These are phyloP conservation scores for Morone chrysops DNA, from an alignment of 2,113 vertebrate species.

Conservation along the genomic window DNA sequence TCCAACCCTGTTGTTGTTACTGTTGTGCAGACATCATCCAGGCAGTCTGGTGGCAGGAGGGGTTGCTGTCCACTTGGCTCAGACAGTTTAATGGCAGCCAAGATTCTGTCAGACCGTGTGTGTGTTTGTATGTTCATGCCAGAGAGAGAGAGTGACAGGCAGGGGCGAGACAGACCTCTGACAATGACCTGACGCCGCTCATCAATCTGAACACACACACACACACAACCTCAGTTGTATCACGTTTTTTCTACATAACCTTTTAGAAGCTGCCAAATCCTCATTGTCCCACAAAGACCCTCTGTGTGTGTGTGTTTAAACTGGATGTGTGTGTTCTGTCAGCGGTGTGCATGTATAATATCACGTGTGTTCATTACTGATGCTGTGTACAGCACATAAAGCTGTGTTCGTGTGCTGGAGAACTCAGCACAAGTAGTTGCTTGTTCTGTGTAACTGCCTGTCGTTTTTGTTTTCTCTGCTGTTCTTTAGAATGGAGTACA, in stretches of 20 bases:
- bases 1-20: not conserved
- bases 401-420: not conserved
- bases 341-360: not conserved
- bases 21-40: slow-evolving; percentile 6
- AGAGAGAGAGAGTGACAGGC: slow-evolving; percentile 27
- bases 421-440: slow-evolving; percentile 12
- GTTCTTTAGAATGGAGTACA: slow-evolving; percentile 2
- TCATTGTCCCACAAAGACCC: slow-evolving; percentile 5
- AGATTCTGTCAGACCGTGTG: slow-evolving; percentile 29
- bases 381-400: not conserved
- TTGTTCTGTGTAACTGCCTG: slow-evolving; percentile 31
- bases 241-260: slow-evolving; percentile 7
- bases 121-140: slow-evolving; percentile 10
- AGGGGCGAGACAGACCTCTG: slow-evolving; percentile 30
- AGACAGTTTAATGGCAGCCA: slow-evolving; percentile 23
- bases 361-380: slow-evolving; percentile 2
- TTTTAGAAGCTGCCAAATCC: slow-evolving; percentile 12
- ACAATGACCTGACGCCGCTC: slow-evolving; percentile 41
- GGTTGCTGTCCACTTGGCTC: slow-evolving; percentile 37
- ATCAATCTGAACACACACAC: slow-evolving; percentile 37
- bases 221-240: slow-evolving; percentile 6
- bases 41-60: slow-evolving; percentile 8
- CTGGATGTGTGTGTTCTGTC: not conserved
- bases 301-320: slow-evolving; percentile 8
- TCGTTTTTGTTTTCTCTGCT: slow-evolving; percentile 21